These are phyloP conservation scores for Eremobia ochroleuca DNA, from an alignment of 2,888 invertebrate genomes.

Conservation along the genomic window DNA sequence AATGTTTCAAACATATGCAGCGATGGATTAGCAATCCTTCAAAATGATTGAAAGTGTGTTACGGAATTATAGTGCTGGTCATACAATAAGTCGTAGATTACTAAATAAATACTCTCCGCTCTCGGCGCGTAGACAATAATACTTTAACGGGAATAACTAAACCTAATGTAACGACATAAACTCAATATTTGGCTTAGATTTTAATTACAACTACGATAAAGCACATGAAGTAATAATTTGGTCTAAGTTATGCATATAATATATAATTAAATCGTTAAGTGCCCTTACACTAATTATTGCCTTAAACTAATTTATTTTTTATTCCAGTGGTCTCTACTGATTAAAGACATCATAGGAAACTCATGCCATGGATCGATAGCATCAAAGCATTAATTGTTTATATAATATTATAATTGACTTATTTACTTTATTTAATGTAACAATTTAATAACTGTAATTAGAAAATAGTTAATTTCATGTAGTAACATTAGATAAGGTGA, in stretches of 20 bases:
- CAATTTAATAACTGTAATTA: constrained; percentile 59
- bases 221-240: constrained; percentile 90
- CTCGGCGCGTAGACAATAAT: constrained; percentile 84
- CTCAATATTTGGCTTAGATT: constrained; percentile 91
- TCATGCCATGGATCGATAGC: constrained; percentile 70
- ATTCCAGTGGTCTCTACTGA: constrained; percentile 82
- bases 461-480: constrained; percentile 61
- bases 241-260: constrained; percentile 90
- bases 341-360: constrained; percentile 67
- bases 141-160: constrained; percentile 88
- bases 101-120: constrained; percentile 88
- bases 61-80: constrained; percentile 40
- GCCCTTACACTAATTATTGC: constrained; percentile 89
- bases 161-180: constrained; percentile 86
- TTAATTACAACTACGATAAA: constrained; percentile 90
- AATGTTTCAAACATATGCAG: background rate
- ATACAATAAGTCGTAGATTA: constrained; percentile 69
- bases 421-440: constrained; percentile 52
- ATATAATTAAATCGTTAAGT: constrained; percentile 85
- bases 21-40: constrained; percentile 1
- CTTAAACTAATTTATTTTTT: constrained; percentile 85
- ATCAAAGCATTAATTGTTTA: constrained; percentile 52
- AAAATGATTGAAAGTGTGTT: background rate
- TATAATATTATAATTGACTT: constrained; percentile 62
- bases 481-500: constrained; percentile 64